Base-by-base conservation (phyloP, 2,888 invertebrate genomes). In the Apoda limacodes region DNA sequence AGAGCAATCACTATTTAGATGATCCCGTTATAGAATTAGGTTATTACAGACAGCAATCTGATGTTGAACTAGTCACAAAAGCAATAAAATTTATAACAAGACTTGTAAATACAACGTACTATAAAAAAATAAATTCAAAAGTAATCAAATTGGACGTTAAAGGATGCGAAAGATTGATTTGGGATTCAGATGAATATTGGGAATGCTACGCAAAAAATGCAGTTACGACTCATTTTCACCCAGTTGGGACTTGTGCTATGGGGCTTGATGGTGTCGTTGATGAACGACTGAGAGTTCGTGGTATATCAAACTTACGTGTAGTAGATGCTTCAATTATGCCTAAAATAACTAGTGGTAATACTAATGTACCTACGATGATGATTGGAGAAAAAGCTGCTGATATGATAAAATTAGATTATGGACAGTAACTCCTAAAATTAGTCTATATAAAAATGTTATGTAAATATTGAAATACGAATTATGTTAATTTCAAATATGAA, bases 311-410 rank as follows among this genome's bases (percentile, higher is more conserved):
- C 9, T 53, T 86, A 6, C 53, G 85, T 22, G 84, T 86, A 1
- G 83, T 83, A 3, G 85, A 86, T 42, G 82, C 83, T 0, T 83
- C 83, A 33, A 64, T 85, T 17, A 83, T 85, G 82, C 86, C 85
- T 0, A 62, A 58, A 19, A 81, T 83, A 1, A 64, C 70, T 2
- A 82, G 83, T 2, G 85, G 85, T 1, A 85, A 85, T 45, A 85
- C 82, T 2, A 83, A 85, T 40, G 85, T 84, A 1, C 83, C 85
- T 0, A 63, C 71, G 2, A 81, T n/a, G n/a, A n/a, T n/a, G n/a
- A n/a, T n/a, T n/a, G n/a, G n/a, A n/a, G n/a, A n/a, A n/a, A n/a
- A n/a, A n/a, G n/a, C n/a, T n/a, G n/a, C n/a, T n/a, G n/a, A n/a
- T n/a, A n/a, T n/a, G n/a, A n/a, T n/a, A n/a, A 85, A 13, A 85